Base-by-base conservation (phyloP, 2,888 invertebrate genomes). In the Dynastes maya region DNA sequence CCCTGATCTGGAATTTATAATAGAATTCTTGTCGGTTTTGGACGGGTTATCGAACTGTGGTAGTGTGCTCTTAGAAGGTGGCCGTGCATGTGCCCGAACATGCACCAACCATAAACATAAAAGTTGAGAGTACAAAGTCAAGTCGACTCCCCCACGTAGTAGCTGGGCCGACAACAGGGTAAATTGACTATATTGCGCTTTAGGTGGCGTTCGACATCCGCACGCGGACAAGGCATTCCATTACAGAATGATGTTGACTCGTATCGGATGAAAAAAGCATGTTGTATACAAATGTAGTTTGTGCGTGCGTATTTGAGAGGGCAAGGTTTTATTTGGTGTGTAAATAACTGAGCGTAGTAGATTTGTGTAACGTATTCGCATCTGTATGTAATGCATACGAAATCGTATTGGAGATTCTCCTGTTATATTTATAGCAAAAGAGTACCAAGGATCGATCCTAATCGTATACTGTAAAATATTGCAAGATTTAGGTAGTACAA, bases 1-100 rank as follows among this genome's bases (percentile, higher is more conserved):
- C 94, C 80, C 94, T 93, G 85, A 96, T 95, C 96, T 96, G 87
- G 79, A 84, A 84, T 82, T 82, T 68, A 58, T 49, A 76, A 70
- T 67, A 68, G 49, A 61, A 74, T 72, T 72, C 72, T 61, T 27
- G 61, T 63, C 61, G 63, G 8, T 40, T 37, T 22, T 9, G 53
- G 22, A 6, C 29, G 45, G 58, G 68, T 76, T 76, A 58, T 76
- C 68, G 67, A 76, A 76, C 76, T 61, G 22, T 51, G 8, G 22
- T 51, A 9, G 29, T 29, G 53, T 68, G 68, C 40, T 0, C 27
- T 76, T 68, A 2, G 53, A 40, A 5, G 51, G 22, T 67, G 67
- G 29, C 29, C 27, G 27, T 67, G 68, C 76, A 58, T 67, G 68
- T 40, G 58, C 68, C 22, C 37, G 32, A 65, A 67, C 67, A 65